Evolutionary conservation across 2,888 invertebrate genomes (phyloP).

Genomic region (Watsonalla binaria): DNA sequence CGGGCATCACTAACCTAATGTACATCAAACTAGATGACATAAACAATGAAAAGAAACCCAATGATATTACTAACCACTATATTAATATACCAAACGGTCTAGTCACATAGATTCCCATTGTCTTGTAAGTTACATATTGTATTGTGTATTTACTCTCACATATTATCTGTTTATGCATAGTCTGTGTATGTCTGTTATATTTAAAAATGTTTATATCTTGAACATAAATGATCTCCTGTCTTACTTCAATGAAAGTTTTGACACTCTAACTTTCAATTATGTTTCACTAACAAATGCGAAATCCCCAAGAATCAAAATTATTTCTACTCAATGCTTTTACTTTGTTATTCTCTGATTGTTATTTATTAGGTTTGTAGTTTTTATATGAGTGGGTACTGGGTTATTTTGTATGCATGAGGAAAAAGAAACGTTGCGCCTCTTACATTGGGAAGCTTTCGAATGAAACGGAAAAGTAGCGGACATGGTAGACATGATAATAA

Average conservation of each 20-base stretch:
- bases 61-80: conserved; percentile 53
- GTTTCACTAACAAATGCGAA: too few species aligned
- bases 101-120: conserved; percentile 57
- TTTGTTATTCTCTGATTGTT: background rate
- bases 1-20: conserved; percentile 64
- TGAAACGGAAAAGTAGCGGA: background rate
- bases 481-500: too few species aligned
- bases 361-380: conserved; percentile 3
- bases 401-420: background rate
- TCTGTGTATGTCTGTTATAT: background rate
- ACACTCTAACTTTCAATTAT: too few species aligned
- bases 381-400: background rate
- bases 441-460: background rate
- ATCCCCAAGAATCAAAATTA: background rate
- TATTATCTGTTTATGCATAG: background rate
- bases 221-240: background rate
- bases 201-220: background rate
- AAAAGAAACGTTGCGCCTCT: background rate
- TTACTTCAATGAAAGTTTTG: too few species aligned
- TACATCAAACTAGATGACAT: conserved; percentile 52
- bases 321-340: background rate
- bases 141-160: background rate
- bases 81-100: conserved; percentile 65
- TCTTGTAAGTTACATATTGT: conserved; percentile 27
- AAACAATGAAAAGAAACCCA: conserved; percentile 59